A percentile compares a stretch with the other conserved stretches of the same genome.
phyloP scores from a whole-genome alignment of 2,888 invertebrate species.

The Dryobotodes eremita region DNA sequence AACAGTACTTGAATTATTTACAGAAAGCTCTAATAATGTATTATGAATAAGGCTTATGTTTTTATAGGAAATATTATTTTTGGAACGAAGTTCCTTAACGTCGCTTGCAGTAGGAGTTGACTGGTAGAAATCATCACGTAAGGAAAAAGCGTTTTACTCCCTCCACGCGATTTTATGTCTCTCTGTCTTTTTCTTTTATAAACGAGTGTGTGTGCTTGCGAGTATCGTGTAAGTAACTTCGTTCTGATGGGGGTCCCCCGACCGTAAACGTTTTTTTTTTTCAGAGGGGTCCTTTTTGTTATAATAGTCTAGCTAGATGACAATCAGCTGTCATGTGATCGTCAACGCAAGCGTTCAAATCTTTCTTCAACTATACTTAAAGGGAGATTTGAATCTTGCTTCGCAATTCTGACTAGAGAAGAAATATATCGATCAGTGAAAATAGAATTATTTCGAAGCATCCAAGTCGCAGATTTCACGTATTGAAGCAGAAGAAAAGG shows the following conservation, averaged over 20 bases:
- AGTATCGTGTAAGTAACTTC: background rate
- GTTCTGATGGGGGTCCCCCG: too few species aligned
- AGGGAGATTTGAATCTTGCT: background rate
- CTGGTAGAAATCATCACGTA: background rate
- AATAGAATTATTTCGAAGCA: background rate
- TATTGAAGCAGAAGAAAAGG: background rate
- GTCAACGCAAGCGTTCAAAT: background rate
- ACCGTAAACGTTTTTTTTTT: background rate
- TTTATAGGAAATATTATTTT: background rate
- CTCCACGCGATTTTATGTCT: too few species aligned
- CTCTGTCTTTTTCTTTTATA: background rate
- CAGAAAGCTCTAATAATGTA: background rate
- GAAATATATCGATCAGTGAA: background rate
- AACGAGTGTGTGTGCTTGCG: background rate
- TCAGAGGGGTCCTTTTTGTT: rapidly evolving
- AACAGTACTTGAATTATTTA: background rate
- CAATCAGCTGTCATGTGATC: background rate
- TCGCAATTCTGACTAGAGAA: background rate
- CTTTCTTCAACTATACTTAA: background rate
- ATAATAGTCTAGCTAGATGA: background rate
- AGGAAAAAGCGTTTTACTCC: background rate
- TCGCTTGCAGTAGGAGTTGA: background rate
- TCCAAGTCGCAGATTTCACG: background rate
- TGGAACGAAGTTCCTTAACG: background rate
- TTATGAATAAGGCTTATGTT: background rate